Evolutionary conservation across 2,888 invertebrate species (phyloP).

Genomic region (Papilio demoleus): DNA sequence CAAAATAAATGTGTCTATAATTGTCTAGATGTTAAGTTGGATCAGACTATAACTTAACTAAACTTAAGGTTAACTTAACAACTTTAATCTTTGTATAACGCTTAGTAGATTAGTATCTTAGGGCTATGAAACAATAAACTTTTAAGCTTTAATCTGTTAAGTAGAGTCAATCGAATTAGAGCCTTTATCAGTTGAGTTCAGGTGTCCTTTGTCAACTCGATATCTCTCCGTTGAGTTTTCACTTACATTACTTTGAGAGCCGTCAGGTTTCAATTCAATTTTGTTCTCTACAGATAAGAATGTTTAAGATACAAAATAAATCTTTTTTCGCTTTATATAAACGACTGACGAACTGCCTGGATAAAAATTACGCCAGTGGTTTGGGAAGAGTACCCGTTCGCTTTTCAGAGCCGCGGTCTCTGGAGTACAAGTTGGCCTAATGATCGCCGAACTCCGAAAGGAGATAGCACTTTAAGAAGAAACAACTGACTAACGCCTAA

Average conservation of each 20-base stretch:
- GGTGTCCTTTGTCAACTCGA: constrained; percentile 16
- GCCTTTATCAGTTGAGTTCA: constrained; percentile 19
- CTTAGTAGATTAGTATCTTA: constrained; percentile 1
- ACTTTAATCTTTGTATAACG: neutral
- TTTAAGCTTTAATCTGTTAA: constrained; percentile 9
- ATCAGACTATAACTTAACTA: neutral
- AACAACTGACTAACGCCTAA: too few species aligned
- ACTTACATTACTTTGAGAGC: constrained; percentile 9
- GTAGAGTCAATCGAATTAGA: constrained; percentile 20
- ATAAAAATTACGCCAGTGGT: too few species aligned
- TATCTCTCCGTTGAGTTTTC: constrained; percentile 11
- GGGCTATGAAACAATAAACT: constrained; percentile 3
- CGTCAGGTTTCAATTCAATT: neutral
- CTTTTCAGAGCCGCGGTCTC: too few species aligned
- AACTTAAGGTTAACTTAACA: neutral
- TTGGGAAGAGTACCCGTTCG: too few species aligned
- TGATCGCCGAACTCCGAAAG: too few species aligned
- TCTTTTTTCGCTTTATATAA: neutral
- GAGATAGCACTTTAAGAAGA: too few species aligned
- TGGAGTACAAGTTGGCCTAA: too few species aligned
- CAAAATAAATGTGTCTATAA: too few species aligned
- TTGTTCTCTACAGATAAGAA: neutral
- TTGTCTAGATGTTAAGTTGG: too few species aligned
- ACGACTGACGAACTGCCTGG: too few species aligned
- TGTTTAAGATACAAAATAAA: neutral